phyloP scores from a whole-genome alignment of 2,888 invertebrate species.

The Meganola albula region DNA sequence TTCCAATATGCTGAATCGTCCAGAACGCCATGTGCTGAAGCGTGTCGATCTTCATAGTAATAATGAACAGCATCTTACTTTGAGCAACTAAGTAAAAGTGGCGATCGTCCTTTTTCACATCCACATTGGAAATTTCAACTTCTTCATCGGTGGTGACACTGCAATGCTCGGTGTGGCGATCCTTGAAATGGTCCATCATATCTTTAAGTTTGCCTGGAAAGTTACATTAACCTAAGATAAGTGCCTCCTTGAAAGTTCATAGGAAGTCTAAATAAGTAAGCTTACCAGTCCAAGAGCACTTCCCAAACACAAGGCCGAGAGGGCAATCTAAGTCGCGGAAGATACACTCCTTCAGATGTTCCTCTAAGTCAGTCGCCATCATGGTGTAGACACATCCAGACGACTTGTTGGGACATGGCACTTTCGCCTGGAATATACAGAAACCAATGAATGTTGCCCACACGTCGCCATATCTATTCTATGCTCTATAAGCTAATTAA shows the following conservation, averaged over 20 bases:
- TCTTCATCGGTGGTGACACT: slow-evolving; percentile 46
- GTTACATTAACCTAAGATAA: slow-evolving; percentile 2
- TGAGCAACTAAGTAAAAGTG: slow-evolving; percentile 47
- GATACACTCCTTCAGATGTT: slow-evolving; percentile 63
- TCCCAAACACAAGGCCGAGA: slow-evolving; percentile 53
- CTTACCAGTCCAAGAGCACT: slow-evolving; percentile 65
- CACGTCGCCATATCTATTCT: no score
- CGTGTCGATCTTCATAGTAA: slow-evolving; percentile 58
- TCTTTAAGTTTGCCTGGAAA: slow-evolving; percentile 49
- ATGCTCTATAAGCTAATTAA: no score
- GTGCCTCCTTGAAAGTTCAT: no score
- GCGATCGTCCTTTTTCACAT: slow-evolving; percentile 45
- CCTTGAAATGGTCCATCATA: slow-evolving; percentile 60
- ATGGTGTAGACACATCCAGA: slow-evolving; percentile 53
- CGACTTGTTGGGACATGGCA: slow-evolving; percentile 53
- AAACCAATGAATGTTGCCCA: no score
- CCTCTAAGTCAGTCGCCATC: slow-evolving; percentile 38
- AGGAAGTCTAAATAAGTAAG: no score
- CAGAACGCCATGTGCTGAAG: slow-evolving; percentile 59
- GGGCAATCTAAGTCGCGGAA: slow-evolving; percentile 63
- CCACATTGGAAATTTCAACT: slow-evolving; percentile 40
- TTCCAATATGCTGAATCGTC: slow-evolving; percentile 59
- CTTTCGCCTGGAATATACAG: slow-evolving; percentile 39
- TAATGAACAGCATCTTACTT: slow-evolving; percentile 51
- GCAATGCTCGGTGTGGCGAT: slow-evolving; percentile 48